Base-by-base conservation (phyloP, 2,797 vertebrate species). In the Iguana delicatissima region DNA sequence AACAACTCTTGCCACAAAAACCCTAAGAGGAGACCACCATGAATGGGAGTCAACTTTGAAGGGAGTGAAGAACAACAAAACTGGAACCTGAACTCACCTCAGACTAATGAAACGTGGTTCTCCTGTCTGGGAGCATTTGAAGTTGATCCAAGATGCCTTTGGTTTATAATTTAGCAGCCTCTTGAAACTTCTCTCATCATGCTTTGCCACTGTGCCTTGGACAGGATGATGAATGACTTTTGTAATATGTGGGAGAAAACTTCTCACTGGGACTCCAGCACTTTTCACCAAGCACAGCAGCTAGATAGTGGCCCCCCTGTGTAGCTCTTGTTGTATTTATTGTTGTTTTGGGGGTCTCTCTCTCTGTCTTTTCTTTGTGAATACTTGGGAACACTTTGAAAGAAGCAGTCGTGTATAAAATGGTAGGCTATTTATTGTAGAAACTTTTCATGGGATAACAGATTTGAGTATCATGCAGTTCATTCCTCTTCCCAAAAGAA, bases 351-450 rank as follows among this genome's bases (percentile, higher is more conserved):
- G 35, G 59, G 46, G 67, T 18, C 24, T 46, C 24, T 46, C 12
- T 18, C 4, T 76, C 38, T 89, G 62, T 89, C 42, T 42, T 42
- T 42, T 50, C 24, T 81, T 57, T 52, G 67, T 69, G 38, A 87
- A 87, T 69, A 79, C 73, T 26, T 84, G 85, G 81, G 80, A 35
- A 79, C 38, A 46, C 90, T 87, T 79, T 46, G 20, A 62, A 87
- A 72, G 55, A 69, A 80, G 59, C 7, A 79, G 18, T 29, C 5
- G 0, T 84, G 90, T 87, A 87, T 67, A 91, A 87, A 85, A 57
- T 8, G 74, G 26, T 82, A 69, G 35, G 29, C 86, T 91, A 91
- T 91, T 91, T 91, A 91, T 91, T 91, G 38, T 26, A 87, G 80
- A 87, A 88, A 91, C 62, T 59, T 67, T 55, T 77, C 0, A 87